Percentiles rank a stretch among this genome's conserved stretches.
Evolutionary conservation across 2,113 vertebrate genomes (phyloP).

Genomic region (Lutjanus erythropterus): DNA sequence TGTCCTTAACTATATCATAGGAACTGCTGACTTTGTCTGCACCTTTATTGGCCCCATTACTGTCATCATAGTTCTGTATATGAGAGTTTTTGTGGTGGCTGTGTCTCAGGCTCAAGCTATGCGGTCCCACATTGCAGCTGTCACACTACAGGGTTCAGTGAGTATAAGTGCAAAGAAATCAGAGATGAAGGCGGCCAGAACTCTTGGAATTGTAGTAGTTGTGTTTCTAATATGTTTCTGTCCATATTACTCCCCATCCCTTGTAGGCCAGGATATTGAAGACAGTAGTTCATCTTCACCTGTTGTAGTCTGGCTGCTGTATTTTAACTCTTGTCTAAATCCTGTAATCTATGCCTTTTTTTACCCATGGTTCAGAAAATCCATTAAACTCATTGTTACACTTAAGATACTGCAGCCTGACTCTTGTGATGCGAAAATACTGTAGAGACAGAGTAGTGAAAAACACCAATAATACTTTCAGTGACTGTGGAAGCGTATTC

Average conservation of each 20-base stretch:
- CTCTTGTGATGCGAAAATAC: not conserved
- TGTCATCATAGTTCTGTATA: slow-evolving; percentile 45
- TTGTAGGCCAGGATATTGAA: not conserved
- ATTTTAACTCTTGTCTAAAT: slow-evolving; percentile 60
- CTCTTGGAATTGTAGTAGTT: slow-evolving; percentile 30
- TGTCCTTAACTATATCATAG: not conserved
- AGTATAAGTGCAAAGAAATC: too few relatives aligned
- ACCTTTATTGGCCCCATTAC: slow-evolving; percentile 21
- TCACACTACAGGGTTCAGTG: not conserved
- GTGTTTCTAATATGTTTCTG: slow-evolving; percentile 36
- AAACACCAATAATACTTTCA: not conserved
- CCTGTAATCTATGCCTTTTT: too few relatives aligned
- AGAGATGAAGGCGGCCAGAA: slow-evolving; percentile 56
- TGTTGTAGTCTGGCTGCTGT: slow-evolving; percentile 20
- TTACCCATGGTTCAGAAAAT: too few relatives aligned
- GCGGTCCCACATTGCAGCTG: not conserved
- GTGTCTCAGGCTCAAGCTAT: slow-evolving; percentile 10
- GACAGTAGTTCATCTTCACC: not conserved
- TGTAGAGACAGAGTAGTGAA: not conserved
- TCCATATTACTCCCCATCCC: slow-evolving; percentile 14
- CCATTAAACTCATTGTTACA: too few relatives aligned
- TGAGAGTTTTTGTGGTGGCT: slow-evolving; percentile 48
- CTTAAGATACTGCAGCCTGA: too few relatives aligned
- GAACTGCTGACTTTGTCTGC: not conserved
- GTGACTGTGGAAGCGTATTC: not conserved